Base-by-base conservation (phyloP, 2,113 vertebrate species). In the Thymallus thymallus region DNA sequence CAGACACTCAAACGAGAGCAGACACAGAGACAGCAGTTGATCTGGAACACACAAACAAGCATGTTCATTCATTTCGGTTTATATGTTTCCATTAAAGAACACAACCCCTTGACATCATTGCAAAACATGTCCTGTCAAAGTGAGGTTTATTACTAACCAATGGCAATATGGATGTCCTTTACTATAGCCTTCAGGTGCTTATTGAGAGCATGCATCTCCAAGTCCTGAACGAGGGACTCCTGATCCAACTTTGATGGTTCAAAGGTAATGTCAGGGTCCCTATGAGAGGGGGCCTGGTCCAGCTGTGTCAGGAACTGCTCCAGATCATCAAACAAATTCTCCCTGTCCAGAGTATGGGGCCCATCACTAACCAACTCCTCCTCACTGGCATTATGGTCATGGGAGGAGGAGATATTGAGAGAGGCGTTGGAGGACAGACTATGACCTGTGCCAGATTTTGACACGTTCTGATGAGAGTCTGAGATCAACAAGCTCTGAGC, bases 241-340 rank as follows among this genome's bases (percentile, higher is more conserved):
- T 73, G 78, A 0, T 73, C 68, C 0, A 41, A 77, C n/a, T 32
- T 26, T 0, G 66, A 56, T 2, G 35, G 24, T 24, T 74, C 79
- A 4, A 62, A 80, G 62, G 74, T 79, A 71, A 41, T 7, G 32
- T 91, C 83, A 26, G 87, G 76, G 14, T 84, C 74, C 0, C 62
- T 10, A 2, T 72, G 68, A 12, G 83, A 70, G 0, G 80, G 80
- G 0, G 73, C 60, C 86, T 87, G 87, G 48, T 96, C 94, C 0
- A 96, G 80, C 0, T 92, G 87, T 0, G 92, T 89, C 81, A 98
- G 72, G 75, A 96, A 96, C 76, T 93, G 90, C 78, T 96, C 96
- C 84, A 98, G 89, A 32, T 98, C 97, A 79, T 98, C 97, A 0
- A 98, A 99, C 3, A 97, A 98, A 87, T 94, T 94, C 68, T 98